Evolutionary conservation across 2,113 vertebrate genomes (phyloP).

Genomic region (Poeciliopsis occidentalis): DNA sequence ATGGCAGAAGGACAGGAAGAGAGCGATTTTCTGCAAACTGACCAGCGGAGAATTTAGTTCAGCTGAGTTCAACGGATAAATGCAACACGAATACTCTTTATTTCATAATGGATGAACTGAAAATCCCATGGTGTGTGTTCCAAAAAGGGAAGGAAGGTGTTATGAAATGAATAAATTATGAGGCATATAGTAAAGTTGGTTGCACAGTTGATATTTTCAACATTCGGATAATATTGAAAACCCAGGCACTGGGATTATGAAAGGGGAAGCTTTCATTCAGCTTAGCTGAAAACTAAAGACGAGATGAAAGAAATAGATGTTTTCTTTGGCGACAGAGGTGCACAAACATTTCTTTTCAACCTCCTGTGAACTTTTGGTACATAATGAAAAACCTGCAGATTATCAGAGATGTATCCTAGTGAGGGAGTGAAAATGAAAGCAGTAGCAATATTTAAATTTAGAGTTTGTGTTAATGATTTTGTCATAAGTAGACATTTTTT

Average conservation of each 20-base stretch:
- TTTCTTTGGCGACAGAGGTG: background rate
- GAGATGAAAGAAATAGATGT: background rate
- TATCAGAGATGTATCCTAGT: too few species aligned
- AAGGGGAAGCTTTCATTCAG: background rate
- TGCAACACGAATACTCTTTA: conserved; percentile 22
- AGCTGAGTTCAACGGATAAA: conserved; percentile 28
- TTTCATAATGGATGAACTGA: conserved; percentile 1
- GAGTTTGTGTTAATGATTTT: too few species aligned
- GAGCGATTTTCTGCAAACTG: conserved; percentile 26
- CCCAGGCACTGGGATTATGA: background rate
- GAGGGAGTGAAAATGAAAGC: too few species aligned
- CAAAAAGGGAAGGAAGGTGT: background rate
- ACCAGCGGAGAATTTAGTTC: conserved; percentile 19
- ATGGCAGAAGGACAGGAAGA: conserved; percentile 21
- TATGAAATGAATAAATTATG: background rate
- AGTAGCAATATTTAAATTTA: too few species aligned
- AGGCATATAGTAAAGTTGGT: background rate
- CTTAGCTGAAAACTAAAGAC: background rate
- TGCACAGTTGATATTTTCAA: background rate
- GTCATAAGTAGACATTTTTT: background rate
- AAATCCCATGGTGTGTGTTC: background rate
- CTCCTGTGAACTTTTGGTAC: too few species aligned
- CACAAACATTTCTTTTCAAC: background rate
- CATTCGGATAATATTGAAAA: background rate
- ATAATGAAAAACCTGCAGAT: too few species aligned